These are phyloP conservation scores for Oeneis ivallda DNA, from an alignment of 2,888 invertebrate species.

Conservation along the genomic window DNA sequence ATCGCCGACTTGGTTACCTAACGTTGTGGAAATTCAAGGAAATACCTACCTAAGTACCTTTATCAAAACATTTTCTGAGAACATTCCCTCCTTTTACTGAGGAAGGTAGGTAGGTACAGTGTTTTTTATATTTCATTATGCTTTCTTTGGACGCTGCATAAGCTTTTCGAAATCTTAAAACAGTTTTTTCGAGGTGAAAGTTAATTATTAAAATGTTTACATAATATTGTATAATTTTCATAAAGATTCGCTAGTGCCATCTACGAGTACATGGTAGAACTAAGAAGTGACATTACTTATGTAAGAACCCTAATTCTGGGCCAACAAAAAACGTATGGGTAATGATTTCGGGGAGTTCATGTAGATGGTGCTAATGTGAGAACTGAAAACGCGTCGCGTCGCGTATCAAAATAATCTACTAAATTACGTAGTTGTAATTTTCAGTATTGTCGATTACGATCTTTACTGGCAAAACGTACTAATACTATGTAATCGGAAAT, in stretches of 20 bases:
- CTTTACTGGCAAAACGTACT: not conserved
- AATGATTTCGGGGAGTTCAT: not conserved
- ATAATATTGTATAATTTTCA: not conserved
- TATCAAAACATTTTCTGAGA: constrained; percentile 4
- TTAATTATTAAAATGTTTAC: too few species aligned
- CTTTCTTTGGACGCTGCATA: too few species aligned
- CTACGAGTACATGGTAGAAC: not conserved
- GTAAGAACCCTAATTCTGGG: not conserved
- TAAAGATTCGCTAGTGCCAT: not conserved
- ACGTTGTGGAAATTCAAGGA: constrained; percentile 10
- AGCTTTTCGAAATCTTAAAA: too few species aligned
- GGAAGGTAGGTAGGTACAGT: too few species aligned
- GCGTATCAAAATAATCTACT: too few species aligned
- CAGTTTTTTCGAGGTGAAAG: too few species aligned
- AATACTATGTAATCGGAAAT: not conserved
- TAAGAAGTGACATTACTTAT: not conserved
- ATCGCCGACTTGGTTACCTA: not conserved
- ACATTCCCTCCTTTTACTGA: not conserved
- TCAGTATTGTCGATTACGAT: not conserved
- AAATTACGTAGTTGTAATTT: too few species aligned
- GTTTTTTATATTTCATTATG: too few species aligned
- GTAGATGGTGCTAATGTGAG: not conserved
- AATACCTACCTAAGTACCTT: too few species aligned
- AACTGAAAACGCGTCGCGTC: not conserved
- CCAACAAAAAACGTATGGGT: not conserved